These are phyloP conservation scores for Melanostoma mellinum DNA, from an alignment of 2,888 invertebrate genomes.

Conservation along the genomic window DNA sequence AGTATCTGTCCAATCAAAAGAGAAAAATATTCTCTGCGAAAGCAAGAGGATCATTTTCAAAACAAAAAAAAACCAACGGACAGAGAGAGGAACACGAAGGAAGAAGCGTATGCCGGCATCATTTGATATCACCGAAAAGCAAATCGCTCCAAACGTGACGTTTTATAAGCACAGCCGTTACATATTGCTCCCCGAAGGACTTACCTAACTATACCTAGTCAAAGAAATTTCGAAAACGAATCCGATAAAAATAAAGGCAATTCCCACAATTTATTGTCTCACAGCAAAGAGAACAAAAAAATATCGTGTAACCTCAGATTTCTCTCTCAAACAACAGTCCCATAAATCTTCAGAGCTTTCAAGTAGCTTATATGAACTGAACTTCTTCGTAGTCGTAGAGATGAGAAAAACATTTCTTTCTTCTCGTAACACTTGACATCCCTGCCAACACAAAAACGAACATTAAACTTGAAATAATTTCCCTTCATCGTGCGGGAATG, in stretches of 20 bases:
- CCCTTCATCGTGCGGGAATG: not conserved
- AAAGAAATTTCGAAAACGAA: slow-evolving; percentile 30
- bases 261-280: slow-evolving; percentile 43
- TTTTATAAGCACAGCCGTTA: not conserved
- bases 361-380: not conserved
- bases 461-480: not conserved
- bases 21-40: not conserved
- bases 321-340: slow-evolving; percentile 12
- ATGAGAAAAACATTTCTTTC: too few species aligned
- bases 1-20: slow-evolving; percentile 11
- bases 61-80: too few species aligned
- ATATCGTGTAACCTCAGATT: slow-evolving; percentile 27
- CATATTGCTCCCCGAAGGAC: not conserved
- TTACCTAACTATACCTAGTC: not conserved
- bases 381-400: not conserved
- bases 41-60: not conserved
- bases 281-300: not conserved
- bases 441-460: too few species aligned
- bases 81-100: not conserved
- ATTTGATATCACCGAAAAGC: not conserved
- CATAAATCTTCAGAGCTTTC: slow-evolving; percentile 49
- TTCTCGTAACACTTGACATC: too few species aligned
- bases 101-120: slow-evolving; percentile 1
- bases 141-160: not conserved
- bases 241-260: slow-evolving; percentile 54